Base-by-base conservation (phyloP, 23 tunicate genomes). In the Clavelina lepadiformis region DNA sequence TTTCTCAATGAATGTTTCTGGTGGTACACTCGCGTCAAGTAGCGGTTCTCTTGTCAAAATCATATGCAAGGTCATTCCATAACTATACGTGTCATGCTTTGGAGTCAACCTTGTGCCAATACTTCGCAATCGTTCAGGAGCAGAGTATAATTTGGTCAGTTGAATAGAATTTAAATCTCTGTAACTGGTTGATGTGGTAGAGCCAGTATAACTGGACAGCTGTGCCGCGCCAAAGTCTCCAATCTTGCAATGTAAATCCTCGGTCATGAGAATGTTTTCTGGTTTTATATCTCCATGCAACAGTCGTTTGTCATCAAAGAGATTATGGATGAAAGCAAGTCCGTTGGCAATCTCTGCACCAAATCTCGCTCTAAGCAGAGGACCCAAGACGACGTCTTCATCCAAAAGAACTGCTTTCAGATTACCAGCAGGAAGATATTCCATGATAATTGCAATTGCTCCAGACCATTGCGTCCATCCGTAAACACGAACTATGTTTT, bases 251-350 rank as follows among this genome's bases (percentile, higher is more conserved):
- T 24, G 32, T 3, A 66, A 23, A 28, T 66, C 33, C 18, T 46
- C 34, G 5, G 56, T 45, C 3, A 66, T n/a, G 11, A 66, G 36
- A 46, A 66, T 46, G 22, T 66, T 66, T 46, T 46, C 72, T 4
- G 33, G 18, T 46, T 66, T 66, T n/a, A 66, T 21, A 13, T 66
- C 72, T 13, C 72, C 72, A 66, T 66, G 72, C 28, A 66, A 56
- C 3, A 66, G 5, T 3, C 3, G 19, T 3, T 6, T 24, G 4
- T 11, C 3, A 22, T 20, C 57, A 3, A 37, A 24, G 29, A 46
- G 34, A 25, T 46, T 66, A 36, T 66, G 72, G 13, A 28, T 23
- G 29, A 66, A 66, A 6, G 72, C 72, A 22, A 66, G 15, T 7
- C 72, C 72, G 35, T 46, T 46, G 3, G 72, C 56, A 8, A 66